These are phyloP conservation scores for Clarias macrocephalus DNA, from an alignment of 2,113 vertebrate genomes.

Conservation along the genomic window DNA sequence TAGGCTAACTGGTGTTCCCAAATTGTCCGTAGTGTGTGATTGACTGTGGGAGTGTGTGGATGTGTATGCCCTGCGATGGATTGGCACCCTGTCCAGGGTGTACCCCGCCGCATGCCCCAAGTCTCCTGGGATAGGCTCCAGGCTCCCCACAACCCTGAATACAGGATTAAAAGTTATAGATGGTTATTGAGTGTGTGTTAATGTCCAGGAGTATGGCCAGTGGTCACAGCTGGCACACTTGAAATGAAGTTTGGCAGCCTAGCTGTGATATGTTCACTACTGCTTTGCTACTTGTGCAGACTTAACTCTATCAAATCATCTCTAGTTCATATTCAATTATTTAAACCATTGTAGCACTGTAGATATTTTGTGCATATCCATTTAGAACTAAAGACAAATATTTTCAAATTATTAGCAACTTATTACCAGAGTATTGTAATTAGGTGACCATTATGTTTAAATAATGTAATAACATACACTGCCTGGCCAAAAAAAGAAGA, in stretches of 20 bases:
- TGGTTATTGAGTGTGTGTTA: neutral
- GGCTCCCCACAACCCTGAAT: too few relatives aligned
- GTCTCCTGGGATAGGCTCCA: too few relatives aligned
- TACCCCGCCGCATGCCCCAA: too few relatives aligned
- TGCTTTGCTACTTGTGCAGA: neutral
- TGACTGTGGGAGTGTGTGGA: too few relatives aligned
- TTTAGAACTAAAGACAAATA: neutral
- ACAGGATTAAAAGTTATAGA: too few relatives aligned
- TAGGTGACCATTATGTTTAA: neutral
- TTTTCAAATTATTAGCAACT: neutral
- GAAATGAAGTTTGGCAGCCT: neutral
- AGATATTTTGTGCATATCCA: neutral
- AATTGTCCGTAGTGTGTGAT: too few relatives aligned
- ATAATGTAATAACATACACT: neutral
- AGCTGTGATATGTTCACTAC: neutral
- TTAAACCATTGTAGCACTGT: neutral
- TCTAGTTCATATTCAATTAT: neutral
- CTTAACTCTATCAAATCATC: neutral
- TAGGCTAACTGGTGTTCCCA: too few relatives aligned
- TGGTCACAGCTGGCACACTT: neutral
- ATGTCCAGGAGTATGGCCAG: neutral
- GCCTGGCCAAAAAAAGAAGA: neutral
- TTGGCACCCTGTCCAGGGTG: too few relatives aligned
- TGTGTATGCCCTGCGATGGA: too few relatives aligned
- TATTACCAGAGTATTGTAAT: neutral